These are phyloP conservation scores for Mesaphorura yosii DNA, from an alignment of 1,140 invertebrate species.

Conservation along the genomic window DNA sequence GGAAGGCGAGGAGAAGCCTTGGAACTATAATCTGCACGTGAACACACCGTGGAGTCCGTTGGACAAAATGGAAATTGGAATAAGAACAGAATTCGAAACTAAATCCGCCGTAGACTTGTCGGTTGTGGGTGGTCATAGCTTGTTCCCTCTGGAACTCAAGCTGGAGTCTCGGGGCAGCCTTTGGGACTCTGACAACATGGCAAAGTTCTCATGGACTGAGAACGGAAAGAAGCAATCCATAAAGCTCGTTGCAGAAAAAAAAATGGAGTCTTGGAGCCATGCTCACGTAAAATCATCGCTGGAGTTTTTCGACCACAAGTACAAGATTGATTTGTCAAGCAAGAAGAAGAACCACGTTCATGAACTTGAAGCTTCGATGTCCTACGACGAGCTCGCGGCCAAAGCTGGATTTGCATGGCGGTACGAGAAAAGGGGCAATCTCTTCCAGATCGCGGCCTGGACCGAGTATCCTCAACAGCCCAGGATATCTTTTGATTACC, in stretches of 20 bases:
- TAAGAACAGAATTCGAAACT: no score
- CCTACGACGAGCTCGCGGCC: background rate
- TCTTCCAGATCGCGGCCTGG: slow-evolving; percentile 8
- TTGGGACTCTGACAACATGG: no score
- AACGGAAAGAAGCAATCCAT: no score
- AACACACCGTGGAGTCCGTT: no score
- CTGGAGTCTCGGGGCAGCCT: no score
- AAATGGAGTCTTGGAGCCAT: background rate
- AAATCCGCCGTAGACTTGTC: no score
- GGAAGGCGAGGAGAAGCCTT: no score
- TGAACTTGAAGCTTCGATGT: background rate
- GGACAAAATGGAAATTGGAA: no score
- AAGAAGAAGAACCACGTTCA: background rate
- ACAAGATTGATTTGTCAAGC: slow-evolving; percentile 5
- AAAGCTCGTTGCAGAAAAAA: background rate
- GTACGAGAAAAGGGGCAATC: background rate
- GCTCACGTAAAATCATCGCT: background rate
- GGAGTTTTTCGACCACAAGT: slow-evolving; percentile 7
- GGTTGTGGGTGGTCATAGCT: no score
- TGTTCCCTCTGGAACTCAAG: no score
- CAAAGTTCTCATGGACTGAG: no score
- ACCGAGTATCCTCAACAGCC: slow-evolving; percentile 1
- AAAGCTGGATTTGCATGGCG: slow-evolving; percentile 12
- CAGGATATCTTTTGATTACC: slow-evolving; percentile 3
- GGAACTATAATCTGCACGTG: no score